Percentiles rank a stretch among this genome's conserved stretches.
These are phyloP conservation scores for Latrodectus hesperus DNA, from an alignment of 2,888 invertebrate species.

Conservation along the genomic window DNA sequence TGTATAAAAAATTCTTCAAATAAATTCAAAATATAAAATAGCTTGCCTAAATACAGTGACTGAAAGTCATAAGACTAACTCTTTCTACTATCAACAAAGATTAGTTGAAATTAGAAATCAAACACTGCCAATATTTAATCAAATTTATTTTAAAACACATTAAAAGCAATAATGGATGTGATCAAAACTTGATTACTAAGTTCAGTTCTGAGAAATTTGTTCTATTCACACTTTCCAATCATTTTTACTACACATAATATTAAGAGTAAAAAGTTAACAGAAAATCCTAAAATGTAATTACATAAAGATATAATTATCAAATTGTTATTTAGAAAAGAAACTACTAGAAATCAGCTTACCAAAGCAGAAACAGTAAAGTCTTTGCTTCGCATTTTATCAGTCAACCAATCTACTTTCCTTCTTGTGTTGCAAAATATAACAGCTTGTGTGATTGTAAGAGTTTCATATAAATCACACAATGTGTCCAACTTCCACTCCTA, in stretches of 20 bases:
- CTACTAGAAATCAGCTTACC: constrained; percentile 74
- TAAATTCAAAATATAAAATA: no score
- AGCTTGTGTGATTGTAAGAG: constrained; percentile 99
- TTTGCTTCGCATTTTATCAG: constrained; percentile 93
- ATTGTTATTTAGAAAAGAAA: background rate
- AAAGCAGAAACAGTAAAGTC: constrained; percentile 99
- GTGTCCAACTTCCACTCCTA: constrained; percentile 81
- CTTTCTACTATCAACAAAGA: no score
- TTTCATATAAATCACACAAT: constrained; percentile 98
- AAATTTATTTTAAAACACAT: no score
- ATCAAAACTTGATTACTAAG: no score
- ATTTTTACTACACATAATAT: background rate
- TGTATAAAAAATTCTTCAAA: no score
- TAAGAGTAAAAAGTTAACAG: background rate
- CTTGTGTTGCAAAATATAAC: constrained; percentile 99
- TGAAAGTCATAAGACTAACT: no score
- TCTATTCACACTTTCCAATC: background rate
- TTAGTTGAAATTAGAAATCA: no score
- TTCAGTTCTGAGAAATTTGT: no score
- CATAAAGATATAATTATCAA: background rate
- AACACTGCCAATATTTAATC: no score
- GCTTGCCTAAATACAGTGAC: no score
- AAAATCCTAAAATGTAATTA: background rate
- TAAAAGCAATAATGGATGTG: no score
- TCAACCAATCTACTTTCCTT: constrained; percentile 99